Conservation (phyloP, 2,113 vertebrate genomes). For the Coturnix japonica region DNA sequence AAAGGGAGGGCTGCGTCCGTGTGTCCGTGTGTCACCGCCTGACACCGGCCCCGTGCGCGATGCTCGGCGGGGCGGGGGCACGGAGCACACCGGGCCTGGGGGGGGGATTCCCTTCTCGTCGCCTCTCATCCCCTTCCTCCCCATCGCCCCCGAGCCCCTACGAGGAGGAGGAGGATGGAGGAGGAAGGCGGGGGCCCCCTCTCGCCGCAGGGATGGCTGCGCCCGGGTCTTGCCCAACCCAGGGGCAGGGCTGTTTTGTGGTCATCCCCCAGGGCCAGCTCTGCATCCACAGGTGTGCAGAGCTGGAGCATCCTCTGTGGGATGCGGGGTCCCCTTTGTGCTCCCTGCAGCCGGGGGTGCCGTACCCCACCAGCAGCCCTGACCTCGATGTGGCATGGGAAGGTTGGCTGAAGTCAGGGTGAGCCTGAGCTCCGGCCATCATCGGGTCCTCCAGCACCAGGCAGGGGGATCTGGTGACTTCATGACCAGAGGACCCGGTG, state of each 20-base stretch:
- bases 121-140: not conserved
- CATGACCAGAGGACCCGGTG: not conserved
- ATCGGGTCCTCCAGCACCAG: not conserved
- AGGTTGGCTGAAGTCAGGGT: slow-evolving; percentile 45
- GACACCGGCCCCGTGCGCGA: not conserved
- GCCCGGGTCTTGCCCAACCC: not conserved
- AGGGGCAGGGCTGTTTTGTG: not conserved
- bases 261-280: not conserved
- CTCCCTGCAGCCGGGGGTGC: rapidly evolving
- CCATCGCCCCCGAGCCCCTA: slow-evolving; percentile 31
- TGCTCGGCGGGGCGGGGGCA: not conserved
- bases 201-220: slow-evolving; percentile 10
- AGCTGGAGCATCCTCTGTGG: not conserved
- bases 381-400: not conserved
- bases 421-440: rapidly evolving
- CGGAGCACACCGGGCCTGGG: not conserved
- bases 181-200: slow-evolving; percentile 13
- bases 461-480: rapidly evolving
- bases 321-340: not conserved
- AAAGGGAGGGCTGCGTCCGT: not conserved
- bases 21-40: not conserved
- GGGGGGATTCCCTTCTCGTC: too few relatives aligned
- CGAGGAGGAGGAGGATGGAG: not conserved
- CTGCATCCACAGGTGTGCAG: slow-evolving; percentile 34
- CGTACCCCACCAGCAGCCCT: not conserved